Evolutionary conservation across 2,113 vertebrate species (phyloP).

Genomic region (Osmerus eperlanus): DNA sequence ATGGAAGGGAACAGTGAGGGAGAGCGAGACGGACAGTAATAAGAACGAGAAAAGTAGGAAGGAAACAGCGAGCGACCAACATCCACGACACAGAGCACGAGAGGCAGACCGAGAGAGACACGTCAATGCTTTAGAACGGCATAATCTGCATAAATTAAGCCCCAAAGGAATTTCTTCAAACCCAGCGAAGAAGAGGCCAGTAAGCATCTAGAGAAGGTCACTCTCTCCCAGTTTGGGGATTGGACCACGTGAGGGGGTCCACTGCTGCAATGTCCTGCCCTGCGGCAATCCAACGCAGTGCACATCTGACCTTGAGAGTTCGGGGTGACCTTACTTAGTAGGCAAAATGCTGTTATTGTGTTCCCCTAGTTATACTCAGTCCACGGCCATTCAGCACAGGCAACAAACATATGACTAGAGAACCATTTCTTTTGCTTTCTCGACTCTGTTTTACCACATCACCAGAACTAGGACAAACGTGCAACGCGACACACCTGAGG

Average conservation of each 20-base stretch:
- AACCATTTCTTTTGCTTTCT: too few relatives aligned
- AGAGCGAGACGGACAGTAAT: slow-evolving; percentile 13
- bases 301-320: slow-evolving; percentile 3
- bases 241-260: slow-evolving; percentile 16
- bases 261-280: slow-evolving; percentile 22
- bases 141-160: slow-evolving; percentile 44
- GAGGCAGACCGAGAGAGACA: not conserved
- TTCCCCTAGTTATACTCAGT: too few relatives aligned
- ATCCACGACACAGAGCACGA: not conserved
- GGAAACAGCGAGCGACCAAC: too few relatives aligned
- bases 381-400: too few relatives aligned
- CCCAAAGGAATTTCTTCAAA: slow-evolving; percentile 37
- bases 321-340: not conserved
- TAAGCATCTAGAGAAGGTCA: slow-evolving; percentile 50
- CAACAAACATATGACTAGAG: too few relatives aligned
- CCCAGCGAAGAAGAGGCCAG: slow-evolving; percentile 18
- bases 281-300: not conserved
- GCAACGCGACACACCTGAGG: slow-evolving; percentile 78
- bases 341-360: not conserved
- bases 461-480: not conserved
- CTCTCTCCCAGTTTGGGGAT: slow-evolving; percentile 18
- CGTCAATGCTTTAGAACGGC: slow-evolving; percentile 29
- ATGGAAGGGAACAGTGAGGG: slow-evolving; percentile 11
- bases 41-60: not conserved
- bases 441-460: too few relatives aligned